phyloP scores from a whole-genome alignment of 2,797 vertebrate species.

The Tiaroga cobitis region DNA sequence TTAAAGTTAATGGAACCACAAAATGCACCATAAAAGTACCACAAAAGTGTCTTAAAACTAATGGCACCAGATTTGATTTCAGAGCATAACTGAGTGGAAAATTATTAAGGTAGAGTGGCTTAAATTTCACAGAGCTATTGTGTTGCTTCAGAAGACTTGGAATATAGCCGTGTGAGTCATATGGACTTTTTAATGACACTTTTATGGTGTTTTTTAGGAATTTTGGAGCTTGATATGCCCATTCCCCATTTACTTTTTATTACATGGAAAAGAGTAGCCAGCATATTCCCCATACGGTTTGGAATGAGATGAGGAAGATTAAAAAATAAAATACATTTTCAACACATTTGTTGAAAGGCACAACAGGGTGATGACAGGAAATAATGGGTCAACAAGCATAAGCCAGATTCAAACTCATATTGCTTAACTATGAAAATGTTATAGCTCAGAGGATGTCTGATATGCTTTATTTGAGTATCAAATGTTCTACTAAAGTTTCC shows the following conservation, averaged over 20 bases:
- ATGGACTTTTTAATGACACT: neutral
- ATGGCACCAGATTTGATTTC: conserved; percentile 1
- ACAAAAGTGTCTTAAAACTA: neutral
- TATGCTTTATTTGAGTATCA: neutral
- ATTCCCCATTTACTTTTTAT: neutral
- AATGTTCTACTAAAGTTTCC: neutral
- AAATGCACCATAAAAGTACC: neutral
- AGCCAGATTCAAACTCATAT: neutral
- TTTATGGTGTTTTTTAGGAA: neutral
- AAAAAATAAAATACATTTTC: neutral
- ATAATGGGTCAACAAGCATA: neutral
- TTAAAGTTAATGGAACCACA: neutral
- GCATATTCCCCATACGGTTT: neutral
- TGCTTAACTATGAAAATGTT: neutral
- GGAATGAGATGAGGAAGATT: neutral
- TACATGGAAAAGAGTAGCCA: neutral
- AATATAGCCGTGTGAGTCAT: conserved; percentile 7
- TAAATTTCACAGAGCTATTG: conserved; percentile 14
- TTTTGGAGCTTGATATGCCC: neutral
- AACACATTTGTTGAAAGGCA: neutral
- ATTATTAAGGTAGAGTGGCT: neutral
- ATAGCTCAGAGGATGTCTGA: neutral
- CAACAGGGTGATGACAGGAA: neutral
- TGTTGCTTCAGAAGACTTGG: neutral
- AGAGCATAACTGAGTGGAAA: neutral